Conservation (phyloP, 2,113 vertebrate genomes). For the Barnardius zonarius region DNA sequence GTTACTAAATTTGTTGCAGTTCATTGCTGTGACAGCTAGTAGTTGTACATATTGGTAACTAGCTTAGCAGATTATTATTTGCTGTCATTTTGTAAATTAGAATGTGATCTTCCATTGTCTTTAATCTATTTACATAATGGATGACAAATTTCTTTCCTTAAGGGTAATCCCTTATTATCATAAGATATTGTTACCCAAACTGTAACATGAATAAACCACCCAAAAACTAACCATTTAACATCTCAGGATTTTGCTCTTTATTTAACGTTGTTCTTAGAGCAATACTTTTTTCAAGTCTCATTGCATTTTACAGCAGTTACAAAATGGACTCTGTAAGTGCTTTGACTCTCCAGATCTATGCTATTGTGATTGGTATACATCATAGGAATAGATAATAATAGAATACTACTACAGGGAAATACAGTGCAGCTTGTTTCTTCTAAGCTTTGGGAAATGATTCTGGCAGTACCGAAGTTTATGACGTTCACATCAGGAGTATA, state of each 20-base stretch:
- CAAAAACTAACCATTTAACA: conserved; percentile 13
- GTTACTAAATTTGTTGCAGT: conserved; percentile 35
- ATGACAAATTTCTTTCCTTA: conserved; percentile 64
- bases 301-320: background rate
- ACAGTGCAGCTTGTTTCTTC: background rate
- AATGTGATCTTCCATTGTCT: conserved; percentile 62
- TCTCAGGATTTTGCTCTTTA: background rate
- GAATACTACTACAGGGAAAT: background rate
- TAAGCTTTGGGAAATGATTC: background rate
- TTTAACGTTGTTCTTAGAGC: background rate
- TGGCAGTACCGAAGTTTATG: background rate
- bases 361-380: background rate
- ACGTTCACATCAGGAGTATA: background rate
- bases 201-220: background rate
- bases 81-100: conserved; percentile 60
- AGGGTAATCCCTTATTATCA: conserved; percentile 45
- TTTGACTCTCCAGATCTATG: background rate
- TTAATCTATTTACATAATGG: conserved; percentile 59
- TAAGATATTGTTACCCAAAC: conserved; percentile 27
- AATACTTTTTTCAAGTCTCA: background rate
- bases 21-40: conserved; percentile 53
- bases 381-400: background rate
- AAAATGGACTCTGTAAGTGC: background rate
- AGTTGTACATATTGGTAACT: conserved; percentile 58
- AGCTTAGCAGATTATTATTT: conserved; percentile 65